A percentile compares a stretch with the other conserved stretches of the same genome.
Evolutionary conservation across 2,113 vertebrate species (phyloP).

Genomic region (Gallinago jamesoni): DNA sequence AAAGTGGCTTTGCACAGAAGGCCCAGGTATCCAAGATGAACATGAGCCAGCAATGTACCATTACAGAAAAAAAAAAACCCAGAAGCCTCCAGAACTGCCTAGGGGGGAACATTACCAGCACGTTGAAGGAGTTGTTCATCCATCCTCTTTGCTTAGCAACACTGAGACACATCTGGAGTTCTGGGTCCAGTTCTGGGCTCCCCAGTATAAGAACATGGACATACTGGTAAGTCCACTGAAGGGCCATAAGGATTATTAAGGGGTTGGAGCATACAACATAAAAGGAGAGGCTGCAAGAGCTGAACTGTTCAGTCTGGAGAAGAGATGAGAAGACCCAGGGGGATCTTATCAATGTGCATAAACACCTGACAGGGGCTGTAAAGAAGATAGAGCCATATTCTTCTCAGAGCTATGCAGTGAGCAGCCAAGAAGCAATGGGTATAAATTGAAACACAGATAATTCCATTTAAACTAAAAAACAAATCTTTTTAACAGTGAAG

Average conservation of each 20-base stretch:
- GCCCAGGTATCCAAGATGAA: not conserved
- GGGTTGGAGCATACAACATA: rapidly evolving
- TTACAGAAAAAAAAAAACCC: not conserved
- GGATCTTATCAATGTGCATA: not conserved
- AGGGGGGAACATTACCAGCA: not conserved
- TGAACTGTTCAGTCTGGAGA: not conserved
- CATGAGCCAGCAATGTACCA: not conserved
- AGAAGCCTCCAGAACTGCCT: not conserved
- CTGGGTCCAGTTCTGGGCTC: not conserved
- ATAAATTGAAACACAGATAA: not conserved
- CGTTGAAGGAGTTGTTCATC: rapidly evolving
- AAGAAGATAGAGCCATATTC: not conserved
- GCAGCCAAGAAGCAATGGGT: not conserved
- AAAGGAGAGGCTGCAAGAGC: not conserved
- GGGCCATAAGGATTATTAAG: not conserved
- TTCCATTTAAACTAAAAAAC: not conserved
- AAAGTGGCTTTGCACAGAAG: not conserved
- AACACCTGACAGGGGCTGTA: not conserved
- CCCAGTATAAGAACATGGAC: not conserved
- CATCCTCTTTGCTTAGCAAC: not conserved
- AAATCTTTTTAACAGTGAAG: rapidly evolving
- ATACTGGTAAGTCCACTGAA: not conserved
- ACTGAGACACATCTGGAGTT: not conserved
- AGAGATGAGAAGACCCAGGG: not conserved
- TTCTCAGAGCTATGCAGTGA: not conserved